Evolutionary conservation across 2,113 vertebrate genomes (phyloP).

Genomic region (Pao palembangensis): DNA sequence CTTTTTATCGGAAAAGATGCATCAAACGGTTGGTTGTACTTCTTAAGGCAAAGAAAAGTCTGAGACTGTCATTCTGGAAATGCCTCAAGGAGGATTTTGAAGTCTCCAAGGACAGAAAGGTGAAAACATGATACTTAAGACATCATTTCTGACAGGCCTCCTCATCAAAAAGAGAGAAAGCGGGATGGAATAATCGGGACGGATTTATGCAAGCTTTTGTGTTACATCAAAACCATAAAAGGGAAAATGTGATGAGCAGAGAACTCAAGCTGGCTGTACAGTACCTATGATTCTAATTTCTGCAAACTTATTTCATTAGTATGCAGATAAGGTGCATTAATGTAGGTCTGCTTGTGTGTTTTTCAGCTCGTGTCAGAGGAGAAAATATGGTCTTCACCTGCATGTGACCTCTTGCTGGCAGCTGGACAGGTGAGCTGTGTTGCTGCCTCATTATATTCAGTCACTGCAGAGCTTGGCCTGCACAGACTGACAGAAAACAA

Average conservation of each 20-base stretch:
- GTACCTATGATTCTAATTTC: background rate
- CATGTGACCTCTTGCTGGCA: slow-evolving; percentile 50
- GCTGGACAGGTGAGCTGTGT: slow-evolving; percentile 40
- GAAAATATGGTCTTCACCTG: slow-evolving; percentile 32
- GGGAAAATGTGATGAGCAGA: background rate
- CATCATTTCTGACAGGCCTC: slow-evolving; percentile 11
- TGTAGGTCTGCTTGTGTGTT: background rate
- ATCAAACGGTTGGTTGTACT: slow-evolving; percentile 23
- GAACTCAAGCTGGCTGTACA: no score
- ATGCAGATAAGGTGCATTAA: background rate
- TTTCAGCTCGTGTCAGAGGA: slow-evolving; percentile 22
- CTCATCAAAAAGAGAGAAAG: slow-evolving; percentile 13
- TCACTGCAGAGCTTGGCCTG: slow-evolving; percentile 23
- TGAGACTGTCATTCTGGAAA: slow-evolving; percentile 16
- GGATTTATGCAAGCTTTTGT: slow-evolving; percentile 25
- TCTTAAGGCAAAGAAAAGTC: slow-evolving; percentile 24
- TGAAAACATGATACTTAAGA: slow-evolving; percentile 6
- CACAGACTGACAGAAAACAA: slow-evolving; percentile 29
- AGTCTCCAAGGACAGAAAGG: slow-evolving; percentile 25
- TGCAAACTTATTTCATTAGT: background rate
- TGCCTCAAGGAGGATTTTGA: slow-evolving; percentile 37
- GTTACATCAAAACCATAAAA: slow-evolving; percentile 15
- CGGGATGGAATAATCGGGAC: slow-evolving; percentile 8
- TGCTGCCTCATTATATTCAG: slow-evolving; percentile 57
- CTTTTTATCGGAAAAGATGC: slow-evolving; percentile 22